A percentile compares a stretch with the other conserved stretches of the same genome.
Conservation (phyloP, 2,113 vertebrate genomes). For the Calyptommatus sinebrachiatus region DNA sequence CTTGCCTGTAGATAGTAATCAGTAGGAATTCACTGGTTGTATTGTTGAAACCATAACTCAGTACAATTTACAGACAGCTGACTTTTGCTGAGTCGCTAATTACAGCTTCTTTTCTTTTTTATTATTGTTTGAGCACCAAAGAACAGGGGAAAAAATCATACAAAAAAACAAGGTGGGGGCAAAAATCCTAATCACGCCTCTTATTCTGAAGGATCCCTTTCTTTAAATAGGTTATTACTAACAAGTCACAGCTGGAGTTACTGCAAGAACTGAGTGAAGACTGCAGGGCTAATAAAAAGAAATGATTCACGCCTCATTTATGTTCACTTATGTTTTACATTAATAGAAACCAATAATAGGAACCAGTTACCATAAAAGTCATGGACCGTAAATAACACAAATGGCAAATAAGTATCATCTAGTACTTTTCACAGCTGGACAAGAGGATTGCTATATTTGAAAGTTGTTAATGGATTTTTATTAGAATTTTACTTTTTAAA, state of each 20-base stretch:
- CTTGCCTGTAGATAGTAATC: slow-evolving; percentile 34
- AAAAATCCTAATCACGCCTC: slow-evolving; percentile 65
- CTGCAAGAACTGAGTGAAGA: slow-evolving; percentile 74
- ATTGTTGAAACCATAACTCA: slow-evolving; percentile 25
- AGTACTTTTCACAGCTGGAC: slow-evolving; percentile 85
- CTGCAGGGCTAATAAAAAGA: slow-evolving; percentile 87
- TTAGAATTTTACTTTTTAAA: slow-evolving; percentile 80
- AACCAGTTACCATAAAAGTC: slow-evolving; percentile 93
- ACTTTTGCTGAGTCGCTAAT: slow-evolving; percentile 39
- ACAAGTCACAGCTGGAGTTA: slow-evolving; percentile 82
- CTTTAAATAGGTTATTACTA: slow-evolving; percentile 83
- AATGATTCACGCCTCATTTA: slow-evolving; percentile 92
- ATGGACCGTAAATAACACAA: slow-evolving; percentile 94
- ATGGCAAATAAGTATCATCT: slow-evolving; percentile 89
- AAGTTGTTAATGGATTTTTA: slow-evolving; percentile 81
- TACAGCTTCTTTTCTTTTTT: slow-evolving; percentile 47
- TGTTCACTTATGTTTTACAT: slow-evolving; percentile 97
- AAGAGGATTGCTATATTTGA: slow-evolving; percentile 79
- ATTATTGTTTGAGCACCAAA: slow-evolving; percentile 41
- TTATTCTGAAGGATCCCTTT: slow-evolving; percentile 71
- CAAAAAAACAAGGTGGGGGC: slow-evolving; percentile 58
- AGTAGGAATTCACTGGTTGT: slow-evolving; percentile 18
- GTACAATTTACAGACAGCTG: slow-evolving; percentile 20
- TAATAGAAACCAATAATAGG: slow-evolving; percentile 96
- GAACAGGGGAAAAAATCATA: slow-evolving; percentile 24